Evolutionary conservation across 1,140 invertebrate genomes (phyloP).

Genomic region (Andricus grossulariae): DNA sequence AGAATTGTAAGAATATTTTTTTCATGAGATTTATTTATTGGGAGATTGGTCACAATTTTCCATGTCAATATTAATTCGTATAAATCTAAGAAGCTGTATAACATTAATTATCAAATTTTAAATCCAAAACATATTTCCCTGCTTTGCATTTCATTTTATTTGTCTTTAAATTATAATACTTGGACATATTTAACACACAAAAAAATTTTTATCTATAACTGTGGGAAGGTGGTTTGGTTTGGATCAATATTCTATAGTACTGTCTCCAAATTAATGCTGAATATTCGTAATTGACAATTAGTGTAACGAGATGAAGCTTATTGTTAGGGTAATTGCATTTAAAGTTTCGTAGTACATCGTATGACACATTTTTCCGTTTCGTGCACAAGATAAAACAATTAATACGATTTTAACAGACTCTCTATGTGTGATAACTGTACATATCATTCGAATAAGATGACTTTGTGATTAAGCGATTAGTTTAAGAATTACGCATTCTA

Average conservation of each 20-base stretch:
- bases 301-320: conserved; percentile 2
- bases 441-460: conserved; percentile 49
- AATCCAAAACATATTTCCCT: too few species aligned
- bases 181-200: too few species aligned
- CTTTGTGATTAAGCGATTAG: conserved; percentile 44
- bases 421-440: conserved; percentile 51
- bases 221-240: not conserved
- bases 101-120: too few species aligned
- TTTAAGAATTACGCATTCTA: conserved; percentile 4
- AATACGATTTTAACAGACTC: conserved; percentile 38
- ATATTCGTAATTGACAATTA: conserved; percentile 23
- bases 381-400: conserved; percentile 4
- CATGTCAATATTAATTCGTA: too few species aligned
- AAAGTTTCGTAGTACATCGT: conserved; percentile 12
- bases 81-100: not conserved
- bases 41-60: too few species aligned
- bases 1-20: too few species aligned
- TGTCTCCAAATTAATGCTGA: conserved; percentile 4
- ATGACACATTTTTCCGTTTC: conserved; percentile 14
- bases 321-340: conserved; percentile 14
- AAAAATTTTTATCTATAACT: too few species aligned
- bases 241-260: not conserved
- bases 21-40: too few species aligned
- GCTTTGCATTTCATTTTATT: too few species aligned
- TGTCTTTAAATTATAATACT: too few species aligned